Evolutionary conservation across 2,797 vertebrate genomes (phyloP).

Genomic region (Pseudocheirus occidentalis): DNA sequence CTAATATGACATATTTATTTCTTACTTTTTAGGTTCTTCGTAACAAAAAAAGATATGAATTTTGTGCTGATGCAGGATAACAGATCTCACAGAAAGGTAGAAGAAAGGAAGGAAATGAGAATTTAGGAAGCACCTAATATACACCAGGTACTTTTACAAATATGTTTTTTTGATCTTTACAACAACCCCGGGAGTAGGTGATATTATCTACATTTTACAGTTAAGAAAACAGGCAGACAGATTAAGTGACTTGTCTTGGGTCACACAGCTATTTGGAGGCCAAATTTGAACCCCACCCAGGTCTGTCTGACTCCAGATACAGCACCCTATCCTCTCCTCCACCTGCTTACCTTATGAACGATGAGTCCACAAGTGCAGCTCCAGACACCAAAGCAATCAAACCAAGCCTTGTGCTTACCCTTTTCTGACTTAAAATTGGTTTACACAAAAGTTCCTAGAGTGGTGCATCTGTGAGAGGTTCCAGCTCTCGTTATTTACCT

Average conservation of each 20-base stretch:
- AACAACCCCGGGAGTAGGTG: not conserved
- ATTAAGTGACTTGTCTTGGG: not conserved
- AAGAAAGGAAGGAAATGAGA: not conserved
- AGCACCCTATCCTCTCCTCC: not conserved
- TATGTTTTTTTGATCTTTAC: not conserved
- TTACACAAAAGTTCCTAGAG: not conserved
- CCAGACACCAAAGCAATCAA: not conserved
- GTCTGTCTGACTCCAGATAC: not conserved
- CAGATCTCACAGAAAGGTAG: not conserved
- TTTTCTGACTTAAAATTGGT: not conserved
- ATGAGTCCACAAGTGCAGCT: not conserved
- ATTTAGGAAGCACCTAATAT: not conserved
- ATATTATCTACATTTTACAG: not conserved
- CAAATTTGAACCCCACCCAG: not conserved
- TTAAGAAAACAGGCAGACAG: not conserved
- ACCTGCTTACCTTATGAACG: not conserved
- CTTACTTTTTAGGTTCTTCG: conserved; percentile 2
- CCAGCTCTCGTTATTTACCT: not conserved
- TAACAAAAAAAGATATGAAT: conserved; percentile 15
- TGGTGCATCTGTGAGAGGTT: not conserved
- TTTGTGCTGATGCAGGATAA: conserved; percentile 1
- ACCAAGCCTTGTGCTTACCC: not conserved
- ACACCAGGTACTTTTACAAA: not conserved
- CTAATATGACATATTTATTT: not conserved
- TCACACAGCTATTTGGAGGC: not conserved